Conservation (phyloP, 1,140 invertebrate genomes). For the Elysia chlorotica region DNA sequence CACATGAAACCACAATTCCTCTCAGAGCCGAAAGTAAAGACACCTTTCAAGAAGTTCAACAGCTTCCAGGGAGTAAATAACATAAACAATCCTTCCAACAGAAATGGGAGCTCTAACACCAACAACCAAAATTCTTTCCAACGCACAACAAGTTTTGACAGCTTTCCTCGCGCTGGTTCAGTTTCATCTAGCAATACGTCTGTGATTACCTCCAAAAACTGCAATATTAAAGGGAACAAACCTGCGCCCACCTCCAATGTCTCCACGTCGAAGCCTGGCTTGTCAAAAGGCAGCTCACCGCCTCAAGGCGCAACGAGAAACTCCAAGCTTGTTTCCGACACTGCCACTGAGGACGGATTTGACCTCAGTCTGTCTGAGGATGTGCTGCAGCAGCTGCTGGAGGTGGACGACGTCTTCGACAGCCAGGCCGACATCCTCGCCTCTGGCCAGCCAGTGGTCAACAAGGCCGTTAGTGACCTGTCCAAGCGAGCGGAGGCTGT, state of each 20-base stretch:
- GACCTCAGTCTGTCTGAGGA: constrained; percentile 14
- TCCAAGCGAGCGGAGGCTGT: background rate
- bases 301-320: no score
- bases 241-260: background rate
- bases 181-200: background rate
- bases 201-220: background rate
- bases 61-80: background rate
- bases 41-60: constrained; percentile 8
- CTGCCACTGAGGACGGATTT: no score
- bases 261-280: background rate
- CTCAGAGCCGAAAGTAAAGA: background rate
- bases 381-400: constrained; percentile 4
- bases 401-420: constrained; percentile 14
- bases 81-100: background rate
- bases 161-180: background rate
- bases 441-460: background rate
- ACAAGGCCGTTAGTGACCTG: background rate
- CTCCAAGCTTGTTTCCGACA: no score
- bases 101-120: background rate
- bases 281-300: no score
- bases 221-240: background rate
- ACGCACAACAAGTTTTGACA: constrained; percentile 6
- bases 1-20: background rate
- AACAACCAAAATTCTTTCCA: background rate
- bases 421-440: background rate